Base-by-base conservation (phyloP, 64 coral and sea anemone species). In the Platygyra sinensis region DNA sequence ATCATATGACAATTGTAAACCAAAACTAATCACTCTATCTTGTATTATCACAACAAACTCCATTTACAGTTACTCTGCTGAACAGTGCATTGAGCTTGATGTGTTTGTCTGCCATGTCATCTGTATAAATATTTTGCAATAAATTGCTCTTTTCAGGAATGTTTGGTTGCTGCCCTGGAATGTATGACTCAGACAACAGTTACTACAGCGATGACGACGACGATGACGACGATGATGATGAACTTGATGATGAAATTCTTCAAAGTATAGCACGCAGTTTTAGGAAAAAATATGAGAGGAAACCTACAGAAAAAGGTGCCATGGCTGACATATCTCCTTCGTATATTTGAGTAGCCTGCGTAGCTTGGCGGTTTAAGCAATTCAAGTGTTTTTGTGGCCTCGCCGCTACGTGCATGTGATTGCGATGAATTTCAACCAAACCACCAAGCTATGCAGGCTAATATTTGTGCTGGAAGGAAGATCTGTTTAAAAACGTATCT, bases 221-320 rank as follows among this genome's bases (percentile, higher is more conserved):
- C 17, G 72, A 94, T n/a, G 80, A 93, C 52, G 95, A 94, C 86
- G 93, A 94, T 28, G 77, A 81, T 30, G 92, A 89, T 38, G 83
- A 84, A 18, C 14, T 71, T 0, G 91, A 94, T 30, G 95, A 96
- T 54, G 95, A 96, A 74, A 82, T 96, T 76, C 72, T 96, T 54
- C 83, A 93, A 78, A 87, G 67, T 71, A 94, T 96, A 76, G 95
- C 91, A 72, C 74, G 62, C 25, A 83, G 88, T 61, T 86, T 94
- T 11, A 96, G 91, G 81, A 96, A 87, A 75, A 96, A 96, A 90
- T 94, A 93, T 67, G 95, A 96, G 67, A 90, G 92, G 69, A 92
- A 82, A 76, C 8, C 88, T 30, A 25, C 86, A 83, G 92, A 88
- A 84, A 84, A 73, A 73, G 77, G 30, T 72, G 54, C n/a, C 13